Conservation (phyloP, 2,113 vertebrate genomes). For the Lates calcarifer region DNA sequence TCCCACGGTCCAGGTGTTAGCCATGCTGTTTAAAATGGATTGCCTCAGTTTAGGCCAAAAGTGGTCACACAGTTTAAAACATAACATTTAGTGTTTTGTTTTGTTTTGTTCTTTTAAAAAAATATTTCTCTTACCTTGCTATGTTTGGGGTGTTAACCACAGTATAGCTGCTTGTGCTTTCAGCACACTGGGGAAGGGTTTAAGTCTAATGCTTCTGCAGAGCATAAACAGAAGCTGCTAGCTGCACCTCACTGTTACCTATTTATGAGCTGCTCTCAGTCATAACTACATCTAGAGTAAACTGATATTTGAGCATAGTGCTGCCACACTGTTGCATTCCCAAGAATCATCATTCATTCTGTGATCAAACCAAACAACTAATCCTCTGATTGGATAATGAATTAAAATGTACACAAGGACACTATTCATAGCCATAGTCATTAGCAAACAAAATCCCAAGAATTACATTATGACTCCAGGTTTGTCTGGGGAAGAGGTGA, state of each 20-base stretch:
- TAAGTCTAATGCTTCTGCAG: not conserved
- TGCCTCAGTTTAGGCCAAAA: not conserved
- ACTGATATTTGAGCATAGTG: constrained; percentile 4
- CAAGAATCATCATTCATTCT: not conserved
- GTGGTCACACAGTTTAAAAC: not conserved
- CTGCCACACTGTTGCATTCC: not conserved
- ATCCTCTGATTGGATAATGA: too few relatives aligned
- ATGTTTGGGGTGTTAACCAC: constrained; percentile 1
- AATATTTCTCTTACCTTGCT: not conserved
- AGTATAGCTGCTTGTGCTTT: constrained; percentile 6
- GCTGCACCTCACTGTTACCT: constrained; percentile 11
- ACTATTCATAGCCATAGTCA: too few relatives aligned
- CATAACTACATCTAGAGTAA: not conserved
- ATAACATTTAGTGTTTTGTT: not conserved
- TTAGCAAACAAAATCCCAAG: too few relatives aligned
- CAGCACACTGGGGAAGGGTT: constrained; percentile 14
- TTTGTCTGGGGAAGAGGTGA: too few relatives aligned
- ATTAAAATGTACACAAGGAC: too few relatives aligned
- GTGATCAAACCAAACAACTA: too few relatives aligned
- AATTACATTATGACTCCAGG: too few relatives aligned
- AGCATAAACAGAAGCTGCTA: constrained; percentile 11
- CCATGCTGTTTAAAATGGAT: not conserved
- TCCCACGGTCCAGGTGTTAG: not conserved
- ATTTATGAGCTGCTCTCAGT: constrained; percentile 38
- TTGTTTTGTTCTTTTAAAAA: too few relatives aligned